phyloP scores from a whole-genome alignment of 2,797 vertebrate species.

The Paramormyrops hopkinsi region DNA sequence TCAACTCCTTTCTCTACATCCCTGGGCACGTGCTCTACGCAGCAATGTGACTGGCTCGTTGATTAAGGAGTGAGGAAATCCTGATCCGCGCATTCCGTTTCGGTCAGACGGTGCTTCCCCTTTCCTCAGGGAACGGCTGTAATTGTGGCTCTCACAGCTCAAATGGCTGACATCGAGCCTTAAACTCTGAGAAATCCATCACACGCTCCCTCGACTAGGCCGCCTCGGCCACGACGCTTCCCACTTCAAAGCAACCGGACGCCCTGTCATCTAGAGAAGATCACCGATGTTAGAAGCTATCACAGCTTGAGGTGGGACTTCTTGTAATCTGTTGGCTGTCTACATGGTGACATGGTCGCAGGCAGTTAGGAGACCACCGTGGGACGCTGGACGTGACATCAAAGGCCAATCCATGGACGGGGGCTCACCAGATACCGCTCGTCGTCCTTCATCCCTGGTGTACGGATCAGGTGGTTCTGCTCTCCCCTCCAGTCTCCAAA shows the following conservation, averaged over 20 bases:
- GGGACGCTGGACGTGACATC: neutral
- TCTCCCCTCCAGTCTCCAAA: conserved; percentile 98
- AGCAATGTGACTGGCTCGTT: neutral
- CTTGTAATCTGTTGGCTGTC: neutral
- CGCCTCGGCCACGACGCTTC: neutral
- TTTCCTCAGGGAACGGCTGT: neutral
- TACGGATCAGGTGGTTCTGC: conserved; percentile 96
- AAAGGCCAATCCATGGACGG: neutral
- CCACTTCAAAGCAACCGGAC: neutral
- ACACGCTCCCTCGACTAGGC: neutral
- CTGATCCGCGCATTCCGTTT: neutral
- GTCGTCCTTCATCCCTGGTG: conserved; percentile 95
- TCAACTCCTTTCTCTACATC: neutral
- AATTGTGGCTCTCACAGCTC: neutral
- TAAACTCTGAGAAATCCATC: neutral
- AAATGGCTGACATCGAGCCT: neutral
- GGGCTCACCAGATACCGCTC: conserved; percentile 89
- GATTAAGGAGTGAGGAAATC: neutral
- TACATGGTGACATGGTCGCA: neutral
- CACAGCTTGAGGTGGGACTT: neutral
- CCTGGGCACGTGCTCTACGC: neutral
- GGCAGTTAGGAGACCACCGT: neutral
- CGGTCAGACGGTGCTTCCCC: neutral
- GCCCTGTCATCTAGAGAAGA: neutral
- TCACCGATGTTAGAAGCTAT: neutral